phyloP scores from a whole-genome alignment of 1,140 invertebrate genomes.

The Epicauta chinensis region DNA sequence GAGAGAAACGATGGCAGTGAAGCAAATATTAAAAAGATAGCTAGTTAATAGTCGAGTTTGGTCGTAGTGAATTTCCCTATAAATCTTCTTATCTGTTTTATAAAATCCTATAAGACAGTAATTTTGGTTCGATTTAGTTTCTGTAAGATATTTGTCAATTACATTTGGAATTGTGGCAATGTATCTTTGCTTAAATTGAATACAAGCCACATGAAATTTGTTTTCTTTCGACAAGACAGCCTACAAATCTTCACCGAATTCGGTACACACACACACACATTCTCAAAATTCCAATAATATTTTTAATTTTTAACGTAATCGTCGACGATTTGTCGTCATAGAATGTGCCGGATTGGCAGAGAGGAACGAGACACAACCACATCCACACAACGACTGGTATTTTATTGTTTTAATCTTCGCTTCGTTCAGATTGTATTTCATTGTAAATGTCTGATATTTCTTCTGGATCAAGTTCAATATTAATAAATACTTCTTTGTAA shows the following conservation, averaged over 20 bases:
- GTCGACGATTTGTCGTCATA: too few species aligned
- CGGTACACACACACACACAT: too few species aligned
- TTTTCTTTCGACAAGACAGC: conserved; percentile 6
- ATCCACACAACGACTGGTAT: background rate
- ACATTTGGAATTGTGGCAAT: background rate
- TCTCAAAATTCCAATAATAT: too few species aligned
- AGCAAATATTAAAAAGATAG: too few species aligned
- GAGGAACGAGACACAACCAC: too few species aligned
- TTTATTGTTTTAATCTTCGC: conserved; percentile 17
- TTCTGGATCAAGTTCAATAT: conserved; percentile 24
- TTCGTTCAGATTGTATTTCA: conserved; percentile 8
- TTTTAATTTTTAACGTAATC: background rate
- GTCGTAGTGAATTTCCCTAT: too few species aligned
- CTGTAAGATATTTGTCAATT: conserved; percentile 8
- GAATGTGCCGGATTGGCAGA: too few species aligned
- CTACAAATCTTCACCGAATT: conserved; percentile 6
- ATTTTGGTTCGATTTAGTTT: background rate
- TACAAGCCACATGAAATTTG: conserved; percentile 11
- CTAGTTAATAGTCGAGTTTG: too few species aligned
- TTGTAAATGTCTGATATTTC: conserved; percentile 16
- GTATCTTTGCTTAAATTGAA: conserved; percentile 4
- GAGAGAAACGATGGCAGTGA: too few species aligned
- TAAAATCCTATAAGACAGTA: too few species aligned
- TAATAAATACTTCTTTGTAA: conserved; percentile 31
- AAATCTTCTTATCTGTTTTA: too few species aligned